Percentiles rank a stretch among this genome's conserved stretches.
These are phyloP conservation scores for Alentia gelatinosa DNA, from an alignment of 2,888 invertebrate genomes.

Conservation along the genomic window DNA sequence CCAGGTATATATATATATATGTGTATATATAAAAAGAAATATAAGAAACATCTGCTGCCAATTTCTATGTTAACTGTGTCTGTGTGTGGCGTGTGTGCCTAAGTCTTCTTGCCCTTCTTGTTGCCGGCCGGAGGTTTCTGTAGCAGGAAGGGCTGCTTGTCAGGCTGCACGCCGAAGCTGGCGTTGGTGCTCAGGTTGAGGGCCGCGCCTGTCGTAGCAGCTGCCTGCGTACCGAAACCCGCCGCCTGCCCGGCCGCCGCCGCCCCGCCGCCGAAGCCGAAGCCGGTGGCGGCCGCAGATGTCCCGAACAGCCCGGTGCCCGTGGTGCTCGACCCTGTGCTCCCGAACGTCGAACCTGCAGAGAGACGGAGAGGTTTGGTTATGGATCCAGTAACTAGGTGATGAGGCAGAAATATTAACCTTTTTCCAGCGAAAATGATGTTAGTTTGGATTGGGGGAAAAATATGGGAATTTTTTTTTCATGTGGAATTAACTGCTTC, in stretches of 20 bases:
- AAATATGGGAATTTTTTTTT: too few species aligned
- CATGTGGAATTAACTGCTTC: too few species aligned
- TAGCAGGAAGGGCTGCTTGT: conserved; percentile 73
- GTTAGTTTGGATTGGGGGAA: too few species aligned
- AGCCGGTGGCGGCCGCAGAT: neutral
- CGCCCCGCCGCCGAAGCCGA: conserved; percentile 58
- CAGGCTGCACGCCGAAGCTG: conserved; percentile 56
- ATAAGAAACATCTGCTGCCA: too few species aligned
- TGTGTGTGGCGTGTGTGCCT: neutral
- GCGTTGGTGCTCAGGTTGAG: neutral
- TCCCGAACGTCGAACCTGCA: neutral
- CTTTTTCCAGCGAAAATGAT: too few species aligned
- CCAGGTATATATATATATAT: too few species aligned
- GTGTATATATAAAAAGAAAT: too few species aligned
- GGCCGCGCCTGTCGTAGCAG: neutral
- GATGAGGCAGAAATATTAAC: too few species aligned
- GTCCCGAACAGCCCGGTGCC: neutral
- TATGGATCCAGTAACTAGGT: neutral
- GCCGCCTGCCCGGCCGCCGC: conserved; percentile 59
- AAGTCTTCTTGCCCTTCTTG: conserved; percentile 75
- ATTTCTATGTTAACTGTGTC: too few species aligned
- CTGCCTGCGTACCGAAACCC: conserved; percentile 52
- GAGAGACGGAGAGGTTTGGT: neutral
- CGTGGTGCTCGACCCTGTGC: neutral
- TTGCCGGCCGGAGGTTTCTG: conserved; percentile 78